Conservation (phyloP, 1,140 invertebrate genomes). For the Vollenhovia emeryi region DNA sequence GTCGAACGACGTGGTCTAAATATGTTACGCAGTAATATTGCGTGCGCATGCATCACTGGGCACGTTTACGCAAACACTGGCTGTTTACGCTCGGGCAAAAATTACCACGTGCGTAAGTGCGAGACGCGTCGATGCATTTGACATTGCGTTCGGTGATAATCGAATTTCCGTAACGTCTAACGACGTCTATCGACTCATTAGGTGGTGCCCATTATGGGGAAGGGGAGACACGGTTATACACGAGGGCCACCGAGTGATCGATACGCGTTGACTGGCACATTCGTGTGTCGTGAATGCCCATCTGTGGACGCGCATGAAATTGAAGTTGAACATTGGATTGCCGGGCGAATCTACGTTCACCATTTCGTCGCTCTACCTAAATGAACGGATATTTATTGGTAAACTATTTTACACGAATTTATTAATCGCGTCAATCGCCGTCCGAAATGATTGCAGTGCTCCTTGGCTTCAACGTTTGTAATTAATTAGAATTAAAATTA, state of each 20-base stretch:
- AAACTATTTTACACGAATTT: background rate
- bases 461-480: background rate
- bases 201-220: conserved; percentile 60
- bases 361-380: background rate
- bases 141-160: conserved; percentile 56
- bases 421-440: background rate
- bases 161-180: conserved; percentile 67
- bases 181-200: conserved; percentile 71
- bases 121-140: conserved; percentile 6
- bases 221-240: conserved; percentile 66
- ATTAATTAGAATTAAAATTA: background rate
- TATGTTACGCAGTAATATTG: background rate
- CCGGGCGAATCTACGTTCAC: background rate
- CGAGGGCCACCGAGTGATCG: conserved; percentile 65
- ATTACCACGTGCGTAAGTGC: background rate
- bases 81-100: conserved; percentile 13
- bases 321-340: background rate
- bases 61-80: background rate
- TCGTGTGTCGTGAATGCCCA: conserved; percentile 5
- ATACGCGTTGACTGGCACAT: conserved; percentile 60
- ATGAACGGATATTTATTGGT: background rate
- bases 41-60: no score
- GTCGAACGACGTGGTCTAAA: background rate
- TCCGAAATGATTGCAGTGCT: background rate
- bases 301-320: background rate